Evolutionary conservation across 2,797 vertebrate genomes (phyloP), one percentile per base, ranked within the genome.

Genomic region (Rhynchonycteris naso): DNA sequence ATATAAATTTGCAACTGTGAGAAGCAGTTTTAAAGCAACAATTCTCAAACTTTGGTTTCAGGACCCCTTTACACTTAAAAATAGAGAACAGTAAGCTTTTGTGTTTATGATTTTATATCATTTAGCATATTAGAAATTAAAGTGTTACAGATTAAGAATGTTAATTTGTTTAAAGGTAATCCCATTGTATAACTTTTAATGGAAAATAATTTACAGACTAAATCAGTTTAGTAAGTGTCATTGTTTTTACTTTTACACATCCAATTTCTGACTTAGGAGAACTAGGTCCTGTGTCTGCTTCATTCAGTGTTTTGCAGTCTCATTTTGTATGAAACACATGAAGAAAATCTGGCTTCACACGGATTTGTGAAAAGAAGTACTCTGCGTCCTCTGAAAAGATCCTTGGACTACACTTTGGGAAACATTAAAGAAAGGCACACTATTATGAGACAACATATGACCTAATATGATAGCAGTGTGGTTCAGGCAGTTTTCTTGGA

Each of bases 61-160:
- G 43, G 72, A 72, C 28, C 12, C 66, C 79, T 24, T 66, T 24
- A 35, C 22, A 26, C 33, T 65, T 33, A 50, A n/a, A 72, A 82
- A 13, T 33, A 33, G 58, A 83, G 22, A 61, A 72, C 9, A 18
- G 58, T 30, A 89, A 87, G 66, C 47, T 87, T 87, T 81, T 61
- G 12, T 75, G 82, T 68, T 47, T 47, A 26, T 59, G 38, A 43
- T 14, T 54, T 54, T 84, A 4, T 58, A 26, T 65, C 56, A 43
- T 61, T 76, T 71, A 91, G n/a, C 33, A 8, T 56, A 28, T 72
- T 82, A 79, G 76, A 87, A 93, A 72, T 59, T 78, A 71, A 80
- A 83, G 24, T 72, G 65, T 61, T 79, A 72, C 11, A 50, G 66
- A 43, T 75, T 18, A 63, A 69, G 65, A 26, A 47, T 58, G 43